These are phyloP conservation scores for Sturnira hondurensis DNA, from an alignment of 2,113 vertebrate species.

Conservation along the genomic window DNA sequence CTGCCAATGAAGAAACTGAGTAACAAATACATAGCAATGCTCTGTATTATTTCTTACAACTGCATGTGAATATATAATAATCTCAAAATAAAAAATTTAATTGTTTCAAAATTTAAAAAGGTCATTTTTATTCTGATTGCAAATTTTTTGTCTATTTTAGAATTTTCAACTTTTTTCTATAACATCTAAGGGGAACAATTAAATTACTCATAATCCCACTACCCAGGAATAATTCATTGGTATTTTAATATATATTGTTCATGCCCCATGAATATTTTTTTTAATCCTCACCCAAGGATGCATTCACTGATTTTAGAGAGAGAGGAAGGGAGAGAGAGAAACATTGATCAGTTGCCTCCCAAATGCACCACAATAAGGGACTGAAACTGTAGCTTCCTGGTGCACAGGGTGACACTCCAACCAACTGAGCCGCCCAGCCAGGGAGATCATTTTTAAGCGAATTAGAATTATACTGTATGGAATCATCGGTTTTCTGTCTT, in stretches of 20 bases:
- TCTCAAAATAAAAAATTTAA: conserved; percentile 1
- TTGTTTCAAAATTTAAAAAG: not conserved
- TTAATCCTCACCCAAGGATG: too few relatives aligned
- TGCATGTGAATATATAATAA: not conserved
- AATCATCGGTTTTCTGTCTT: not conserved
- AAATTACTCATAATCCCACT: not conserved
- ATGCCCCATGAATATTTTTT: not conserved
- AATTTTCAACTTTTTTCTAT: not conserved
- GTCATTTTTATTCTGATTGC: not conserved
- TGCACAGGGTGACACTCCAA: too few relatives aligned
- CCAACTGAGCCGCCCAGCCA: too few relatives aligned
- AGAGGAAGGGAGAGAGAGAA: too few relatives aligned
- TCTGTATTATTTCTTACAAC: not conserved
- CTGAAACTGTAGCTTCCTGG: too few relatives aligned
- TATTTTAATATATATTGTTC: not conserved
- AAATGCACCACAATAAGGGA: too few relatives aligned
- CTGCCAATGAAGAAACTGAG: not conserved
- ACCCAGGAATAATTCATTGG: not conserved
- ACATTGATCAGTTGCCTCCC: too few relatives aligned
- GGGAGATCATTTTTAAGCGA: not conserved
- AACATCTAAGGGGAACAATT: not conserved
- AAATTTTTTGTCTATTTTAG: not conserved
- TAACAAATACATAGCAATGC: not conserved
- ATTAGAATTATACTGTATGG: not conserved
- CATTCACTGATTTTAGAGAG: too few relatives aligned